Percentiles rank a stretch among this genome's conserved stretches.
These are phyloP conservation scores for Nicator chloris DNA, from an alignment of 2,113 vertebrate species.

Conservation along the genomic window DNA sequence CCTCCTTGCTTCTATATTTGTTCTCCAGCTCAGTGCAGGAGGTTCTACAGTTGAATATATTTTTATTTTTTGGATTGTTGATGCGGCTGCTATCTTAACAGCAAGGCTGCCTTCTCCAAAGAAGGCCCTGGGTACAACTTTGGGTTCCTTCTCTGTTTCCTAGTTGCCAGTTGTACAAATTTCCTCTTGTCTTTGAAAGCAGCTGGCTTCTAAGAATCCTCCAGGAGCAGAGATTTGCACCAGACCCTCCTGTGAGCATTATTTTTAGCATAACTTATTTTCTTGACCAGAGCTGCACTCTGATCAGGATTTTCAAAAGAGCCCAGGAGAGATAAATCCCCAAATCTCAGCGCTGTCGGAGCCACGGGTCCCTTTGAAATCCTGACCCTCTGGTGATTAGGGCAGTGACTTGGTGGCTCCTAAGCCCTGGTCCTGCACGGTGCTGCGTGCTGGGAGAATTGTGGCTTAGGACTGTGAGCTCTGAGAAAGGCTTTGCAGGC, in stretches of 20 bases:
- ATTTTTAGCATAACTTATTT: constrained; percentile 32
- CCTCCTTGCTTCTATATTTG: constrained; percentile 36
- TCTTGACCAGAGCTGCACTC: background rate
- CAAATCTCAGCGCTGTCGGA: background rate
- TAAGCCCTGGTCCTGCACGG: constrained; percentile 14
- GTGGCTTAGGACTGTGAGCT: background rate
- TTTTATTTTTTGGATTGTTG: background rate
- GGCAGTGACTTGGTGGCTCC: background rate
- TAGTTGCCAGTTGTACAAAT: background rate
- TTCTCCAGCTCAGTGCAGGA: background rate
- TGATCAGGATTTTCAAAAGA: constrained; percentile 47
- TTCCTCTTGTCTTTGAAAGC: constrained; percentile 11
- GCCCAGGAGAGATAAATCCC: constrained; percentile 23
- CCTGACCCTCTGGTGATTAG: background rate
- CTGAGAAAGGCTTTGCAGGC: background rate
- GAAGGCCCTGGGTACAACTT: background rate
- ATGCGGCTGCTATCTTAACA: background rate
- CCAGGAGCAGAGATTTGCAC: background rate
- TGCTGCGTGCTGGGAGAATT: background rate
- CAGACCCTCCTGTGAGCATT: background rate
- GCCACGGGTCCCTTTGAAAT: constrained; percentile 20
- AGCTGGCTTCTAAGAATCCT: background rate
- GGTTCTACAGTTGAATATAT: background rate
- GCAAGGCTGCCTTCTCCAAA: background rate
- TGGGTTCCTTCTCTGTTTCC: background rate